Base-by-base conservation (phyloP, 2,113 vertebrate species). In the Dissostichus mawsoni region DNA sequence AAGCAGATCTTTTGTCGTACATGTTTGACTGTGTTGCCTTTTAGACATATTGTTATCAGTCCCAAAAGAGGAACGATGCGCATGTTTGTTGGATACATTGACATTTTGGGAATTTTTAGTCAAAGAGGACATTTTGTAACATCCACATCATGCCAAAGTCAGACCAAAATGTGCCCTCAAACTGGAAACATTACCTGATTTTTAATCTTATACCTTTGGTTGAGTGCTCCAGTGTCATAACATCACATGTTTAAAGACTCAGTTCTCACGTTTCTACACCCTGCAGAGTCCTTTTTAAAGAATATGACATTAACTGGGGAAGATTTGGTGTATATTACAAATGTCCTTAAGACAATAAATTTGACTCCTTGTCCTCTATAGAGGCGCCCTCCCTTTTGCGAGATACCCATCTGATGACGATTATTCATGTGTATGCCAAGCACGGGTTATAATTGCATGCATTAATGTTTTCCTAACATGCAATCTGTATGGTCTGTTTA, bases 301-400 rank as follows among this genome's bases (percentile, higher is more conserved):
- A 77, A 73, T 61, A 70, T 71, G 59, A 80, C 70, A 80, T 79
- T 81, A 86, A 81, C 69, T 61, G 29, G 51, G 41, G 76, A 82
- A 68, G 64, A 81, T 63, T 74, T 29, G 82, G 87, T 89, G 74
- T 85, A 17, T 78, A 36, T 83, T 83, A 83, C 82, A 88, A 65
- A 81, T 85, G 76, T 85, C 84, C 86, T 80, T 65, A 78, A 83
- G 84, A 84, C 56, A 65, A 78, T 83, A 53, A 65, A 77, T 72
- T 69, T 52, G 67, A 56, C 23, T 55, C 67, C 83, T 82, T 83
- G 76, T 85, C 57, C 63, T 72, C 36, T 57, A 50, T 1, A 56
- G 45, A 68, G 55, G 75, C 47, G 59, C 25, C n/a, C 41, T 11
- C 29, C 44, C 81, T 61, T 76, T 57, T 48, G 11, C 36, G 2